Evolutionary conservation across 2,888 invertebrate species (phyloP).

Genomic region (Timema podura): DNA sequence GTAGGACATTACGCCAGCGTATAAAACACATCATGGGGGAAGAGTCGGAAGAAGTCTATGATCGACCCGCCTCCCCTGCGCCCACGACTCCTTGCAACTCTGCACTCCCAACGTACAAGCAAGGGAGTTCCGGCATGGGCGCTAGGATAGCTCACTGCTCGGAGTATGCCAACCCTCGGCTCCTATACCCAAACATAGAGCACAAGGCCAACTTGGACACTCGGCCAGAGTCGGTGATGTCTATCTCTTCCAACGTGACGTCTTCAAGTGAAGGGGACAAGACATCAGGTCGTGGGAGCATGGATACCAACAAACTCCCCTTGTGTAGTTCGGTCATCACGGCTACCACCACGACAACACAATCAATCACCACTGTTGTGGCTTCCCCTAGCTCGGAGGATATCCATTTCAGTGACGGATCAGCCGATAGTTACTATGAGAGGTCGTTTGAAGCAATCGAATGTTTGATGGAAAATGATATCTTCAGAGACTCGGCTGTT

Average conservation of each 20-base stretch:
- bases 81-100: constrained; percentile 34
- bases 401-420: constrained; percentile 43
- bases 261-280: constrained; percentile 52
- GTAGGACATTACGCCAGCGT: constrained; percentile 42
- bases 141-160: constrained; percentile 74
- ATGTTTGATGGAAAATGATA: constrained; percentile 62
- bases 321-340: constrained; percentile 31
- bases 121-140: constrained; percentile 77
- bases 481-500: constrained; percentile 77
- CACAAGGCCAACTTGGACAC: constrained; percentile 32
- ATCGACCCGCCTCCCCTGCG: constrained; percentile 25
- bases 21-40: constrained; percentile 39
- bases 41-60: constrained; percentile 24
- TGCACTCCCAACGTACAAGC: constrained; percentile 60
- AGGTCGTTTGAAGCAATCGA: constrained; percentile 71
- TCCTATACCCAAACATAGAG: constrained; percentile 50
- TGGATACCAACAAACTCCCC: constrained; percentile 13
- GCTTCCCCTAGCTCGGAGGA: constrained; percentile 32
- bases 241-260: constrained; percentile 55
- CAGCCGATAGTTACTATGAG: constrained; percentile 71
- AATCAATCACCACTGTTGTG: neutral
- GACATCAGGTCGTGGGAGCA: constrained; percentile 35
- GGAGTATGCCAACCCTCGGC: constrained; percentile 79
- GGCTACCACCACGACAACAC: constrained; percentile 25
- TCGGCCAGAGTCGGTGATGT: constrained; percentile 50